These are phyloP conservation scores for Hesperia comma DNA, from an alignment of 2,888 invertebrate species.

Conservation along the genomic window DNA sequence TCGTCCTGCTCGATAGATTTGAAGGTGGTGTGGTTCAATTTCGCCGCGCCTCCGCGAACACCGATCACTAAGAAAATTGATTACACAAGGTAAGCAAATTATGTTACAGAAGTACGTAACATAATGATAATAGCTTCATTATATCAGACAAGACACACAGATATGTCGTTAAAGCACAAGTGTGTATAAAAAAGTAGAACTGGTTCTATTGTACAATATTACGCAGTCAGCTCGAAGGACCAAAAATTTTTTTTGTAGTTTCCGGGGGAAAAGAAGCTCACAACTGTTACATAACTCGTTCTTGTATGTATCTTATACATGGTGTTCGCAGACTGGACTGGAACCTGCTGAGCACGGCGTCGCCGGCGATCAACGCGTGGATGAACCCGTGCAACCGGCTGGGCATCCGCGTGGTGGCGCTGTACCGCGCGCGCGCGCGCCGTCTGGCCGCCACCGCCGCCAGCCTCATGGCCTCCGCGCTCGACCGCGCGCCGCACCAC, in stretches of 20 bases:
- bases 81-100: slow-evolving; percentile 88
- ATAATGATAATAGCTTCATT: no score
- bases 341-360: slow-evolving; percentile 97
- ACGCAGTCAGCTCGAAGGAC: no score
- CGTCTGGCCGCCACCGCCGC: slow-evolving; percentile 94
- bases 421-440: slow-evolving; percentile 91
- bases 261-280: no score
- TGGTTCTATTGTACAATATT: no score
- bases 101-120: no score
- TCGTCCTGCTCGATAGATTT: slow-evolving; percentile 95
- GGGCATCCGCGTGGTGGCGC: slow-evolving; percentile 91
- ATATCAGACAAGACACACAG: no score
- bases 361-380: slow-evolving; percentile 99
- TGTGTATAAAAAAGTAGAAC: no score
- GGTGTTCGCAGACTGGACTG: slow-evolving; percentile 89
- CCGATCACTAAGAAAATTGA: slow-evolving; percentile 97
- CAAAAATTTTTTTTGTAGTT: no score
- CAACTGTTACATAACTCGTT: no score
- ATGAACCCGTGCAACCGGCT: slow-evolving; percentile 97
- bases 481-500: slow-evolving; percentile 94
- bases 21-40: slow-evolving; percentile 97
- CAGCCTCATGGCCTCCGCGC: slow-evolving; percentile 96
- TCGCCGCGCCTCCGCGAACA: slow-evolving; percentile 97
- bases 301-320: not conserved
- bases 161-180: no score